Base-by-base conservation (phyloP, 2,888 invertebrate species). In the Oxyscelio sp. region DNA sequence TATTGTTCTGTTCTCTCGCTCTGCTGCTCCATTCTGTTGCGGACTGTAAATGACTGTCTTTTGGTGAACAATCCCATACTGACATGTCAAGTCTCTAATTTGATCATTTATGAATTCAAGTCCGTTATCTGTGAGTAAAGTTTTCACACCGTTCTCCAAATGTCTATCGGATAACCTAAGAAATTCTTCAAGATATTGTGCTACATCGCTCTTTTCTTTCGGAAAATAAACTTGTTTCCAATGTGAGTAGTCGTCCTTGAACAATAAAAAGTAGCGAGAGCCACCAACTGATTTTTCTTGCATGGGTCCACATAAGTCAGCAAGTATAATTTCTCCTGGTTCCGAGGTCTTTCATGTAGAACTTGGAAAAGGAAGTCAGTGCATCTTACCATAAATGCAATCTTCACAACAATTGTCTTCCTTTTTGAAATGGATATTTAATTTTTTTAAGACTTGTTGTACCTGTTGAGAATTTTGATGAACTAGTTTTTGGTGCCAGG, bases 241-340 rank as follows among this genome's bases (percentile, higher is more conserved):
- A 19, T 78, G 68, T 1, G 6, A 6, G 3, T 27, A 27, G 27
- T 27, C 27, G 6, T 27, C 27, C 27, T 27, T 27, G 4, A 27
- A 27, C 3, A 27, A 6, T 6, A 27, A 4, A 6, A 27, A 27
- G 27, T 27, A 27, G 3, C 27, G 3, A 27, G 27, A 3, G 3
- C 27, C 27, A 27, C 27, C 27, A 6, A 27, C 4, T 27, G 27
- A 27, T 27, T 27, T 27, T 4, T 4, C 27, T 27, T 27, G 4
- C 85, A 87, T 78, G 2, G 77, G 84, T 4, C 84, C 86, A 48
- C 75, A 79, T 6, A 85, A n/a, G 27, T 86, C 84, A 9, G 84
- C 48, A 22, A 84, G 85, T 11, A 86, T 43, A 0, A 84, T 24
- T 43, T 86, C 85, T 11, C 27, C 83, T 2, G 38, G 6, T 38